Conservation (phyloP, 2,113 vertebrate genomes). For the Lichenostomus cassidix region DNA sequence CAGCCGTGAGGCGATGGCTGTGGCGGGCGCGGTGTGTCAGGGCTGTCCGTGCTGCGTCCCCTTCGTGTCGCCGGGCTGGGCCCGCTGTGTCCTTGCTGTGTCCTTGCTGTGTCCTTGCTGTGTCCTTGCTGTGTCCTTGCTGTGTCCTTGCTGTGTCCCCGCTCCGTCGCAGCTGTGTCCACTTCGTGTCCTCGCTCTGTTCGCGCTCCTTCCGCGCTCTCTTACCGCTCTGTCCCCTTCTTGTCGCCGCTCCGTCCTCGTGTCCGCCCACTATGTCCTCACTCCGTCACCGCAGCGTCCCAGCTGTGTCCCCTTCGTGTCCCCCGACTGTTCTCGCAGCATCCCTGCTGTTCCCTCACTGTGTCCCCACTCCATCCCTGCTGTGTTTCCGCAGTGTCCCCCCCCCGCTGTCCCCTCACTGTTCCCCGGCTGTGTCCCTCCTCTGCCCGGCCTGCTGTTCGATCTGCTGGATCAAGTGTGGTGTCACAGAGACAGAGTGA, state of each 20-base stretch:
- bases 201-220: no score
- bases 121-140: no score
- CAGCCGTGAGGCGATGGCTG: neutral
- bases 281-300: neutral
- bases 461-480: neutral
- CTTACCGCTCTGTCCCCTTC: no score
- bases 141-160: no score
- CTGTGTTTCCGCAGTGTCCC: neutral
- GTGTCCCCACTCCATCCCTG: neutral
- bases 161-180: neutral
- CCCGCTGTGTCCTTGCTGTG: fast-evolving
- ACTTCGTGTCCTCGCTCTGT: fast-evolving
- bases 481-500: neutral
- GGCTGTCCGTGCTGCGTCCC: fast-evolving
- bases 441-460: fast-evolving
- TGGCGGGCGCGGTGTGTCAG: no score
- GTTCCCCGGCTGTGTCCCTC: no score
- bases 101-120: no score
- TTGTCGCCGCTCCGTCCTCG: neutral
- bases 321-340: neutral
- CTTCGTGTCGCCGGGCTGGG: no score
- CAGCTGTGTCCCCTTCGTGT: neutral
- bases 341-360: no score
- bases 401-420: neutral
- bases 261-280: neutral